phyloP scores from a whole-genome alignment of 1,140 invertebrate species.

The Orchesella cincta region DNA sequence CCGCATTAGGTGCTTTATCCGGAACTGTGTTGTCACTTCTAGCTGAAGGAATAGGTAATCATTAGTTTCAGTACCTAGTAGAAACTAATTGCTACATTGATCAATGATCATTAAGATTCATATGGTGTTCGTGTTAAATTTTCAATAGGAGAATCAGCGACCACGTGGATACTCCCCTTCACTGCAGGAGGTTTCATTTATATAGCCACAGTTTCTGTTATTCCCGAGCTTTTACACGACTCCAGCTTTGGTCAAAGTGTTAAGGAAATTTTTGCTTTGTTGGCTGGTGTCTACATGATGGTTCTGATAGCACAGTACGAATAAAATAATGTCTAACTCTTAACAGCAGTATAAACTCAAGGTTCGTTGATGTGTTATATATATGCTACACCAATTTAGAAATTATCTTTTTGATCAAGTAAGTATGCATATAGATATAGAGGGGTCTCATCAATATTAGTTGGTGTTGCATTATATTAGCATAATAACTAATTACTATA shows the following conservation, averaged over 20 bases:
- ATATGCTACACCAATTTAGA: not conserved
- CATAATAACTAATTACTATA: too few species aligned
- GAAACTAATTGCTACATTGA: constrained; percentile 1
- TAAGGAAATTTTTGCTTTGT: constrained; percentile 78
- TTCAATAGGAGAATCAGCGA: constrained; percentile 69
- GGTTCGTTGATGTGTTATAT: not conserved
- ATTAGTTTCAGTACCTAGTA: constrained; percentile 8
- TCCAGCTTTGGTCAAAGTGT: constrained; percentile 81
- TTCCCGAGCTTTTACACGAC: constrained; percentile 87
- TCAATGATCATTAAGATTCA: not conserved
- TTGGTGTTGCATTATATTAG: too few species aligned
- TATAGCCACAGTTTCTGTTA: constrained; percentile 94
- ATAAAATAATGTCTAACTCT: constrained; percentile 58
- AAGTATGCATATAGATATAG: not conserved
- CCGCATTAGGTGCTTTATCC: constrained; percentile 89
- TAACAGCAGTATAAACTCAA: not conserved
- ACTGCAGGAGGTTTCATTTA: constrained; percentile 98
- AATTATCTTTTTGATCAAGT: not conserved
- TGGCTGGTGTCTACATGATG: constrained; percentile 89
- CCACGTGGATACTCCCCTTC: constrained; percentile 86
- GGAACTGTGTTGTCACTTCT: constrained; percentile 85
- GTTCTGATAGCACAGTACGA: constrained; percentile 84
- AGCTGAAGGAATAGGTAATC: constrained; percentile 69
- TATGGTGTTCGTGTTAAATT: constrained; percentile 5
- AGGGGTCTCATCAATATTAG: too few species aligned